A percentile compares a stretch with the other conserved stretches of the same genome.
phyloP scores from a whole-genome alignment of 2,113 vertebrate species.

The Haplochromis burtoni region DNA sequence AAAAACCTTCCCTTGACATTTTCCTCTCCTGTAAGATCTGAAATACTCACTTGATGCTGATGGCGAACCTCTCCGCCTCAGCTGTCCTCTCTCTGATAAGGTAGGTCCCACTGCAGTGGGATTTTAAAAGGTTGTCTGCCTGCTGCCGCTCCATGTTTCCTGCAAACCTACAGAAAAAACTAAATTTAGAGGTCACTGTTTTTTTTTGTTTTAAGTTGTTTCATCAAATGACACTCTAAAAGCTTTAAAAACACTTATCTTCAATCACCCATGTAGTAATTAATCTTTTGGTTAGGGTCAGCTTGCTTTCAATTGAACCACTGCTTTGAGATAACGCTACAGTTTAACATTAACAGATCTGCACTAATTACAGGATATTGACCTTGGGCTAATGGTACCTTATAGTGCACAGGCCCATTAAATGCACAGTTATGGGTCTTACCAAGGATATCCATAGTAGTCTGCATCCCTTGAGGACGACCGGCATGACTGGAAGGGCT shows the following conservation, averaged over 20 bases:
- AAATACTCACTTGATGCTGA: conserved; percentile 92
- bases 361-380: neutral
- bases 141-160: conserved; percentile 96
- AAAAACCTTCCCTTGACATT: neutral
- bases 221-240: neutral
- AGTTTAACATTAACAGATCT: neutral
- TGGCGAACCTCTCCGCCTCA: conserved; percentile 93
- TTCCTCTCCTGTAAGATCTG: neutral
- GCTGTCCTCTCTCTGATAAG: conserved; percentile 92
- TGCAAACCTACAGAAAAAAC: conserved; percentile 79
- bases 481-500: conserved; percentile 76
- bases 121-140: conserved; percentile 91
- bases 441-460: conserved; percentile 89
- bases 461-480: conserved; percentile 83
- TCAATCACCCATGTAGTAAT: conserved; percentile 1
- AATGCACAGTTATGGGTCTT: conserved; percentile 44
- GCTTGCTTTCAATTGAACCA: neutral
- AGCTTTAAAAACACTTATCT: neutral
- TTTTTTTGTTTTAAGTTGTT: neutral
- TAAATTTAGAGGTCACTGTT: too few species aligned
- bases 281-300: neutral
- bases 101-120: conserved; percentile 91
- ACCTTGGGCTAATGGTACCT: neutral
- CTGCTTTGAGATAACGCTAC: neutral
- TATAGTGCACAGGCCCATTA: neutral